Evolutionary conservation across 2,113 vertebrate species (phyloP), one percentile per base, ranked within the genome.

Genomic region (Balaenoptera acutorostrata): DNA sequence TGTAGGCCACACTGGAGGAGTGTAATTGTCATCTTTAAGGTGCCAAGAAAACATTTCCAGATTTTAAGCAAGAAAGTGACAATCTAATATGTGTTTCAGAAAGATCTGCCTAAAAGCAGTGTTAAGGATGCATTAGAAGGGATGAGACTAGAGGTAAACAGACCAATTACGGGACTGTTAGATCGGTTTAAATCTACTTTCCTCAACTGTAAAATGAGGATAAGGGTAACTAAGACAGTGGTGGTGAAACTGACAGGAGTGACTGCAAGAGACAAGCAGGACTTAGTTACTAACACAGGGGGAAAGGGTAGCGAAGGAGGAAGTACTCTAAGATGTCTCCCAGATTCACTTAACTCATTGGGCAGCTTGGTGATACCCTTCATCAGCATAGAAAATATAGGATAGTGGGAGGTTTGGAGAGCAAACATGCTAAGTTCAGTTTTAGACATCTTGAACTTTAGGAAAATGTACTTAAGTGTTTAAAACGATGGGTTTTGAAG

Each of bases 81-180:
- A 11, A 87, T 59, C 39, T 36, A 64, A 69, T 14, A 29, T 77
- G 46, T 52, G 41, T 92, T 89, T 95, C 66, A 93, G 49, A 90
- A 94, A 80, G 27, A 57, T 71, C 55, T 36, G 2, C 74, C 68
- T 82, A 85, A 44, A 98, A 97, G 61, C 74, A 92, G 33, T 31
- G 71, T 80, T 77, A 77, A 90, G 64, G 81, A 89, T 78, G 52
- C 57, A 94, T 77, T 46, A 93, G 33, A 95, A 77, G 33, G 39
- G 44, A 96, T 29, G 12, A 86, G 17, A 49, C 44, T 20, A 49
- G 17, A 61, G 29, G 49, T 49, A 89, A 96, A 72, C 23, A 17
- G 66, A 77, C 52, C 88, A 84, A 66, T 84, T 64, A 95, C 87
- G 57, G 74, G 25, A 15, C 68, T 44, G 6, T 78, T 77, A n/a